phyloP scores from a whole-genome alignment of 2,888 invertebrate species.

The Drosophila lutescens region DNA sequence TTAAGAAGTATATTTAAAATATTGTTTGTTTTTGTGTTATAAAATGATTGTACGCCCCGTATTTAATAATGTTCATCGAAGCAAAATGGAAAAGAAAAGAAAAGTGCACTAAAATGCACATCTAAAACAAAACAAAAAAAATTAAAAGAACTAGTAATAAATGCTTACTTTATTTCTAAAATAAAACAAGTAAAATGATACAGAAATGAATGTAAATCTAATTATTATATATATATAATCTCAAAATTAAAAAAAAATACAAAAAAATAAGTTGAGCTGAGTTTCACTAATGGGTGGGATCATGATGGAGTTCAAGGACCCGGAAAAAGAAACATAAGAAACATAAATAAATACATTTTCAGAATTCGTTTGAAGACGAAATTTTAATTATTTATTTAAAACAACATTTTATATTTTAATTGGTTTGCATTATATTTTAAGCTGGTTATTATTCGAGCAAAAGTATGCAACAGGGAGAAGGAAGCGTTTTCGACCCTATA shows the following conservation, averaged over 20 bases:
- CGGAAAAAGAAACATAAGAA: too few species aligned
- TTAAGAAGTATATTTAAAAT: constrained; percentile 65
- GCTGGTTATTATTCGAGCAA: too few species aligned
- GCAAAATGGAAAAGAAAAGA: constrained; percentile 50
- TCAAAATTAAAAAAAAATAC: constrained; percentile 71
- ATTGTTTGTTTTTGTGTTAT: constrained; percentile 78
- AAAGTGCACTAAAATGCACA: constrained; percentile 69
- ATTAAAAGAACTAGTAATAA: constrained; percentile 68
- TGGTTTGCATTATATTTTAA: too few species aligned
- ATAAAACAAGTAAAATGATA: constrained; percentile 79
- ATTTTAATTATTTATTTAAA: too few species aligned
- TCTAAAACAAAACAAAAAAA: constrained; percentile 48
- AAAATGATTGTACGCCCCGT: constrained; percentile 57
- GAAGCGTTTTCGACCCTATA: too few species aligned
- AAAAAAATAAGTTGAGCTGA: constrained; percentile 40
- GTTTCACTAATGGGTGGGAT: not conserved
- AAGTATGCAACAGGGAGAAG: too few species aligned
- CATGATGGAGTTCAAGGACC: too few species aligned
- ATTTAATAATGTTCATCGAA: constrained; percentile 74
- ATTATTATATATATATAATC: constrained; percentile 66
- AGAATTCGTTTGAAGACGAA: too few species aligned
- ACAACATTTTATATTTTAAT: too few species aligned
- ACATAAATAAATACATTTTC: too few species aligned
- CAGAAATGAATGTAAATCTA: constrained; percentile 78
- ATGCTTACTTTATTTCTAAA: constrained; percentile 81